Evolutionary conservation across 2,797 vertebrate species (phyloP).

Genomic region (Morelia viridis): DNA sequence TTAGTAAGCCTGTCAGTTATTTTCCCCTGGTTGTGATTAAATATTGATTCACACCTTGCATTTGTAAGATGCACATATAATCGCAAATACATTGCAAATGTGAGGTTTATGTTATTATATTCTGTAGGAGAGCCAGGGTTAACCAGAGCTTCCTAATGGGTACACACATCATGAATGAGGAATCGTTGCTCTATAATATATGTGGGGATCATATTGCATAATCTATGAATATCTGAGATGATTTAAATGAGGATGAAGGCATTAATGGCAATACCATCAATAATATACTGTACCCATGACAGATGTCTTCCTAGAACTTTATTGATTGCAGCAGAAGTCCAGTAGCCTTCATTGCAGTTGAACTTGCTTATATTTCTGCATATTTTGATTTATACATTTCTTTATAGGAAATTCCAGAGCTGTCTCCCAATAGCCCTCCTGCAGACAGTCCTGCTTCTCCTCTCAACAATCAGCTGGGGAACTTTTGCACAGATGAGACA

Average conservation of each 20-base stretch:
- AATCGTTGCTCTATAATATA: neutral
- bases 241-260: neutral
- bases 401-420: constrained; percentile 54
- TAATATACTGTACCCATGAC: neutral
- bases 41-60: neutral
- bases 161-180: neutral
- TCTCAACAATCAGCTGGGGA: constrained; percentile 54
- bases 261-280: neutral
- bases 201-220: neutral
- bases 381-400: constrained; percentile 22
- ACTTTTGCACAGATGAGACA: constrained; percentile 74
- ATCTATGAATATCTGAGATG: neutral
- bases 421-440: constrained; percentile 64
- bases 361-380: neutral
- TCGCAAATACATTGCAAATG: neutral
- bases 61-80: neutral
- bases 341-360: neutral
- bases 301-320: neutral
- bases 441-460: constrained; percentile 56
- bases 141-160: neutral
- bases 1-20: neutral
- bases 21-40: neutral
- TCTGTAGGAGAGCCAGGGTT: neutral
- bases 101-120: neutral
- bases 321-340: neutral